A percentile compares a stretch with the other conserved stretches of the same genome.
These are phyloP conservation scores for Mastacembelus armatus DNA, from an alignment of 2,797 vertebrate species.

Conservation along the genomic window DNA sequence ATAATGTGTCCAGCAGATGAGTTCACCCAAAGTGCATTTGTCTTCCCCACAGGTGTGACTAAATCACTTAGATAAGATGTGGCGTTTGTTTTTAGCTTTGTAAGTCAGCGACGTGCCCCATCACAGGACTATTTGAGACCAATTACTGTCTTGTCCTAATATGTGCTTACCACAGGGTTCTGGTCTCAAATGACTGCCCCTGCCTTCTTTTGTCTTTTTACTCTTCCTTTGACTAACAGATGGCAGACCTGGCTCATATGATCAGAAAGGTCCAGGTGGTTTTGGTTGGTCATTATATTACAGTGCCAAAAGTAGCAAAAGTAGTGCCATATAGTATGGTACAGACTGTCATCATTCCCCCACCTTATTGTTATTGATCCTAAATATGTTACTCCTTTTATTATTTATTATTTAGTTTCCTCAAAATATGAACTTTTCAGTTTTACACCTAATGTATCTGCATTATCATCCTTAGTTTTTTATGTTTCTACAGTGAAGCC, in stretches of 20 bases:
- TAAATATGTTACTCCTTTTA: too few species aligned
- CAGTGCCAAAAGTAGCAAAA: background rate
- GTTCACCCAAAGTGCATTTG: too few species aligned
- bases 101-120: too few species aligned
- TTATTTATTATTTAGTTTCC: too few species aligned
- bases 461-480: background rate
- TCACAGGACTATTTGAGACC: background rate
- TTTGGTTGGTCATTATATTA: slow-evolving; percentile 1
- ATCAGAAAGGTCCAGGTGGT: background rate
- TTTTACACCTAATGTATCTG: background rate
- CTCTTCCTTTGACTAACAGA: background rate
- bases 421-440: background rate
- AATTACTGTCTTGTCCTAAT: slow-evolving; percentile 31
- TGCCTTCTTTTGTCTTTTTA: slow-evolving; percentile 7
- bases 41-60: too few species aligned
- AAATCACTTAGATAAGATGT: too few species aligned
- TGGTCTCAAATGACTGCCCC: background rate
- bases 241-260: background rate
- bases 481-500: background rate
- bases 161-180: slow-evolving; percentile 5
- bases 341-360: background rate
- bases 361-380: background rate
- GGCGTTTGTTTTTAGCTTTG: too few species aligned
- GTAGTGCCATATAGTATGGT: background rate
- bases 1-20: too few species aligned